These are phyloP conservation scores for Neocrepidodera transversa DNA, from an alignment of 2,888 invertebrate genomes.

Conservation along the genomic window DNA sequence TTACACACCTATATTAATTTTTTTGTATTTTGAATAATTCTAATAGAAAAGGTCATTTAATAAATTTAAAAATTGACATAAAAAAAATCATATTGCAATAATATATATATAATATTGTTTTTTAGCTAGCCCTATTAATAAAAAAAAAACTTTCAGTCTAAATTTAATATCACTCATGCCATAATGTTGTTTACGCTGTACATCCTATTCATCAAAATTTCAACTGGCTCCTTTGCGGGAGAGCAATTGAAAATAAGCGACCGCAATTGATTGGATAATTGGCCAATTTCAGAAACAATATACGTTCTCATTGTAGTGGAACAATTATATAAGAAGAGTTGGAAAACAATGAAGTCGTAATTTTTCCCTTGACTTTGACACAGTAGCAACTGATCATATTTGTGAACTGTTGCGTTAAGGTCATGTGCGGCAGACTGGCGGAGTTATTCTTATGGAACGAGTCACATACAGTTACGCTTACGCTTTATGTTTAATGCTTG, in stretches of 20 bases:
- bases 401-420: neutral
- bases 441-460: too few relatives aligned
- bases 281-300: slow-evolving; percentile 24
- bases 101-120: too few relatives aligned
- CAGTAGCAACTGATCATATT: neutral
- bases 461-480: too few relatives aligned
- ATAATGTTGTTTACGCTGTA: slow-evolving; percentile 8
- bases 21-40: too few relatives aligned
- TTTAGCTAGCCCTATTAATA: too few relatives aligned
- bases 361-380: slow-evolving; percentile 19
- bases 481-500: too few relatives aligned
- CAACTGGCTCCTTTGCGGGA: slow-evolving; percentile 14
- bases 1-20: too few relatives aligned
- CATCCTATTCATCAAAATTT: slow-evolving; percentile 7
- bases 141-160: too few relatives aligned
- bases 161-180: too few relatives aligned
- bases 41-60: too few relatives aligned
- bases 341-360: slow-evolving; percentile 1
- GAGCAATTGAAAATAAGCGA: slow-evolving; percentile 23
- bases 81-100: too few relatives aligned
- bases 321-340: slow-evolving; percentile 20
- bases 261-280: slow-evolving; percentile 29
- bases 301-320: slow-evolving; percentile 27
- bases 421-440: neutral
- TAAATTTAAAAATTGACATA: too few relatives aligned